Evolutionary conservation across 1,140 invertebrate species (phyloP), one percentile per base, ranked within the genome.

Genomic region (Cydia amplana): DNA sequence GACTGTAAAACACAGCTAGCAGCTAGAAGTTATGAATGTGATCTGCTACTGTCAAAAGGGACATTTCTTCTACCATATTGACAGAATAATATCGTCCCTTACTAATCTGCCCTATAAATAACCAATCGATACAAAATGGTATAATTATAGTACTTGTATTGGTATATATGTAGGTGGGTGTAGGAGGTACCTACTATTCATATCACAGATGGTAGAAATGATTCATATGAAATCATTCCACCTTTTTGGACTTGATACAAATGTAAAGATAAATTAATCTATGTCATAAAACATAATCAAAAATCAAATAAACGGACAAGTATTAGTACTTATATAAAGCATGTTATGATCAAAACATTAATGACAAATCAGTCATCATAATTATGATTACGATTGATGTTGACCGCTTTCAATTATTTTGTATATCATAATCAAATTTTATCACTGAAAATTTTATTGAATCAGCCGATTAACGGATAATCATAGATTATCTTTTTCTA

Each of bases 181-280:
- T n/a, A n/a, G n/a, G n/a, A 40, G 36, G 36, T 40, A 9, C 1
- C 9, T 32, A 32, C 36, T 40, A 9, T 40, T 40, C 9, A n/a
- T n/a, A n/a, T n/a, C n/a, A n/a, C n/a, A n/a, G n/a, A n/a, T n/a
- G n/a, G n/a, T n/a, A n/a, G n/a, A n/a, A n/a, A n/a, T n/a, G n/a
- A 9, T 40, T 40, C 9, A 10, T 40, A 40, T 40, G 9, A 40
- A 40, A 40, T n/a, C n/a, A 51, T 18, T 51, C 7, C 5, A 51
- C 49, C n/a, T 18, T 51, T 6, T 18, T 7, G n/a, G 18, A n/a
- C 7, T 51, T 51, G 49, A n/a, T 7, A 51, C 7, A 6, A 18
- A 18, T 51, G n/a, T 67, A 28, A 25, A 67, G 25, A 67, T 28
- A n/a, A 67, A 67, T 64, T 67, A 36, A 67, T 67, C 25, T n/a